Conservation (phyloP, 2,797 vertebrate genomes). For the Poecile montanus region DNA sequence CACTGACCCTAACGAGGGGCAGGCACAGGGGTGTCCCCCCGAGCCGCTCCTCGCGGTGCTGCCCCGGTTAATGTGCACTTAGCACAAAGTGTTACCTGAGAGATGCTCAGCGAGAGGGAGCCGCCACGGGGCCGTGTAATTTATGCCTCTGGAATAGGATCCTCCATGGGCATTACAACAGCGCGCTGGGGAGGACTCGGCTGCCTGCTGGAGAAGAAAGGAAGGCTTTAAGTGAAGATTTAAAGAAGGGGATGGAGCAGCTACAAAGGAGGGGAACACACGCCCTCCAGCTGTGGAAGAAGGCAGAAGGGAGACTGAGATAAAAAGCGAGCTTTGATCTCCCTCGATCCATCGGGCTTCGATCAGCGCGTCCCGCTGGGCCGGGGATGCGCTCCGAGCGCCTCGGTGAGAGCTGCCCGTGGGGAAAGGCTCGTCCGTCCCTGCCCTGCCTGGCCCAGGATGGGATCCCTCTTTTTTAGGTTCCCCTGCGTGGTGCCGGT, state of each 20-base stretch:
- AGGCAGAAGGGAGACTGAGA: slow-evolving; percentile 59
- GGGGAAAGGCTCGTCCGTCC: neutral
- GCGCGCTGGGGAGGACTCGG: slow-evolving; percentile 11
- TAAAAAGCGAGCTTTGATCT: slow-evolving; percentile 65
- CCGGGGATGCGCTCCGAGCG: neutral
- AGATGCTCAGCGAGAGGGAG: slow-evolving; percentile 19
- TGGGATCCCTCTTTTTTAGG: neutral
- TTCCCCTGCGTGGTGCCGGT: rapidly evolving
- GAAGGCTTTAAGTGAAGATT: slow-evolving; percentile 50
- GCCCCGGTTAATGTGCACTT: slow-evolving; percentile 47
- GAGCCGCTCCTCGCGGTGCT: neutral
- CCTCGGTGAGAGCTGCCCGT: neutral
- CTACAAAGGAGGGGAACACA: slow-evolving; percentile 64
- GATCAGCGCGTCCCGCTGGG: slow-evolving; percentile 4
- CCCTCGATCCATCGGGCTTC: slow-evolving; percentile 4
- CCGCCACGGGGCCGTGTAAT: slow-evolving; percentile 8
- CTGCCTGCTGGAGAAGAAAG: slow-evolving; percentile 51
- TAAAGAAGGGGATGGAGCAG: slow-evolving; percentile 44
- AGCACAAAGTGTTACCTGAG: slow-evolving; percentile 45
- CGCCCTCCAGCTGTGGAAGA: slow-evolving; percentile 66
- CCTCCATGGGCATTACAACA: slow-evolving; percentile 40
- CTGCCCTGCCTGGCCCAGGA: neutral
- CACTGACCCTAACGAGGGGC: slow-evolving; percentile 23
- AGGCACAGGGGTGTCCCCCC: neutral
- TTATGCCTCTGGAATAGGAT: slow-evolving; percentile 49